These are phyloP conservation scores for Platycnemis pennipes DNA, from an alignment of 2,888 invertebrate genomes.

Conservation along the genomic window DNA sequence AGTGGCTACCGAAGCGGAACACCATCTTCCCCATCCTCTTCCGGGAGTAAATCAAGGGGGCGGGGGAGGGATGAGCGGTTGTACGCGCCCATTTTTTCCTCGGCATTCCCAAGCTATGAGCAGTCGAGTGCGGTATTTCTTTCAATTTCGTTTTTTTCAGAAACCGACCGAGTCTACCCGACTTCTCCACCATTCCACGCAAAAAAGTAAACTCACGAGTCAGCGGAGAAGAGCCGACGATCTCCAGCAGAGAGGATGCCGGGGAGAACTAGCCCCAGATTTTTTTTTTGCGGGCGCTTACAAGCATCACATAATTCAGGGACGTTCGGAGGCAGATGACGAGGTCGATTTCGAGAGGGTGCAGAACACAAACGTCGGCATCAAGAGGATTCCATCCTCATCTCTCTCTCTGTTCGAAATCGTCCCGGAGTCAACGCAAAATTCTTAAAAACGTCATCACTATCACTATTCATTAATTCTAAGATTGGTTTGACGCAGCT, in stretches of 20 bases:
- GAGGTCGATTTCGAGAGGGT: background rate
- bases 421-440: background rate
- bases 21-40: too few relatives aligned
- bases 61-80: too few relatives aligned
- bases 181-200: background rate
- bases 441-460: background rate
- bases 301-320: background rate
- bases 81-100: too few relatives aligned
- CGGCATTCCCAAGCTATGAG: too few relatives aligned
- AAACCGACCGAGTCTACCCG: background rate
- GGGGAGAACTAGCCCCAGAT: background rate
- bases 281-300: background rate
- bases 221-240: background rate
- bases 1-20: too few relatives aligned
- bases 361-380: background rate
- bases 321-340: background rate
- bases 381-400: background rate
- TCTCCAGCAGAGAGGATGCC: background rate
- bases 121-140: too few relatives aligned
- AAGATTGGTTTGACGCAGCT: background rate
- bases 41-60: too few relatives aligned
- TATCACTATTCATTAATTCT: too few relatives aligned
- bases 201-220: background rate
- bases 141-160: background rate
- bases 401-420: background rate